These are phyloP conservation scores for Anastrepha ludens DNA, from an alignment of 1,140 invertebrate species.

Conservation along the genomic window DNA sequence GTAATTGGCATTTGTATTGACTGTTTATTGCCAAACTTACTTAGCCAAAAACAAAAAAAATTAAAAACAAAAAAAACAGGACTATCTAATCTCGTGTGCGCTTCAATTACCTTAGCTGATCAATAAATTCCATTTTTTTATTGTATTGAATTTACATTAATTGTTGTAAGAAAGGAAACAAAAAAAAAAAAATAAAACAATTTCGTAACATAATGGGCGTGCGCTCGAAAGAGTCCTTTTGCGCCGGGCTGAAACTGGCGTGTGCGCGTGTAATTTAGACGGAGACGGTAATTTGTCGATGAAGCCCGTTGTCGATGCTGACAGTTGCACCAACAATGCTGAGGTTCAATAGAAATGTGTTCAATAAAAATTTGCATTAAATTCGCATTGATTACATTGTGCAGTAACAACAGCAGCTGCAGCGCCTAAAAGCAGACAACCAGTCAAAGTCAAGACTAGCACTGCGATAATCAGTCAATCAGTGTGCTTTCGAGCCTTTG, in stretches of 20 bases:
- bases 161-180: neutral
- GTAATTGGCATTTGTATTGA: constrained; percentile 48
- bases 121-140: constrained; percentile 17
- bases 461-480: neutral
- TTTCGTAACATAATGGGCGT: neutral
- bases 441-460: neutral
- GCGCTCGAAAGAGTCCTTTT: neutral
- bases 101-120: neutral
- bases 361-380: neutral
- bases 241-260: neutral
- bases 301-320: neutral
- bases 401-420: neutral
- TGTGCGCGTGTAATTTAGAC: neutral
- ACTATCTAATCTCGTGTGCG: neutral
- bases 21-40: constrained; percentile 38
- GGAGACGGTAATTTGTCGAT: no score
- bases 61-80: neutral
- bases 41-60: neutral
- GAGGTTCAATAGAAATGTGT: neutral
- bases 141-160: constrained; percentile 22
- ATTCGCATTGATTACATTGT: neutral
- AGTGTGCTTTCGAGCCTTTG: neutral
- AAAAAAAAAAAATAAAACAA: no score
- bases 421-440: constrained; percentile 40
- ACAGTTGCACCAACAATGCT: neutral